Evolutionary conservation across 2,888 invertebrate genomes (phyloP), one percentile per base, ranked within the genome.

Genomic region (Temnothorax ravouxi): DNA sequence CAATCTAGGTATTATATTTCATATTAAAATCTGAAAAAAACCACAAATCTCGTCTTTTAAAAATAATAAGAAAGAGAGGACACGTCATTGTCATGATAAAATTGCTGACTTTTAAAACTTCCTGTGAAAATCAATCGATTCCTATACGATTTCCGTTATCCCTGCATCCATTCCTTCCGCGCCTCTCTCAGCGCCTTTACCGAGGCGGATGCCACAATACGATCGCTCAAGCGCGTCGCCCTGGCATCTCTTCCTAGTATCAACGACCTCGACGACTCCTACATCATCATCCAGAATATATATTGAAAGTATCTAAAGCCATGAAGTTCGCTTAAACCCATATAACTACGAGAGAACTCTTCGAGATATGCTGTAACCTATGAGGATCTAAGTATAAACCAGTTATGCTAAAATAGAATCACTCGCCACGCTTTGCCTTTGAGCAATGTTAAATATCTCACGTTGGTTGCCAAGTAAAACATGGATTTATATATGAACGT

Each of bases 231-330:
- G 92, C 93, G 93, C 91, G 88, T 87, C 91, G 87, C 90, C 88
- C 91, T 83, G 92, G 92, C 92, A 92, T 92, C 91, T 92, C 90
- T 90, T 88, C 88, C 90, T 84, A 90, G 89, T 91, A 91, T 92
- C 93, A 88, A 88, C 87, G 86, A 84, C 84, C 83, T 84, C 87
- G 87, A 87, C 86, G 76, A 82, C 80, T 84, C 82, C 81, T 69
- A 81, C 86, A 81, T 80, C 81, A 87, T 88, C 87, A 84, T 87
- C 79, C 75, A 67, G 81, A 38, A 84, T 83, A 54, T 75, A 64
- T 76, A 64, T 77, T 66, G 79, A 21, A 88, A 82, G 71, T 56
- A 64, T 18, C 47, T 13, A 59, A 62, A 62, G 52, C 25, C 47
- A n/a, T 38, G 34, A 74, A 47, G 79, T 59, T 72, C 13, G 59